phyloP scores from a whole-genome alignment of 2,888 invertebrate species.

The Dryadula phaetusa region DNA sequence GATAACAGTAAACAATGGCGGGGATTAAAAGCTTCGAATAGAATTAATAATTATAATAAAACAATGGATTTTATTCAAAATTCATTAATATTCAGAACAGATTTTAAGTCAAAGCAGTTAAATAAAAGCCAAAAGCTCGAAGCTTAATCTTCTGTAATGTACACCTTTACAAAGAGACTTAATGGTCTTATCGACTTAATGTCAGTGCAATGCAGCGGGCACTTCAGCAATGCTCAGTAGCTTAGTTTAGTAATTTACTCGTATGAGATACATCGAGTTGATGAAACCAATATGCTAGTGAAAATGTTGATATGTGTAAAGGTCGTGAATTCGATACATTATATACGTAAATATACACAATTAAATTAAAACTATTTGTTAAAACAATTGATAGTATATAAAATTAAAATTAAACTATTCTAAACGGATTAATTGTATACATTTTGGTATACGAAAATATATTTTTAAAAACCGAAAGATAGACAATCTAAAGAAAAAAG shows the following conservation, averaged over 20 bases:
- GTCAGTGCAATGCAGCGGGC: slow-evolving; percentile 11
- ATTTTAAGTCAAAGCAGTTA: slow-evolving; percentile 7
- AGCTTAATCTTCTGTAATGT: slow-evolving; percentile 14
- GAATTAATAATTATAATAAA: neutral
- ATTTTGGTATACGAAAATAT: too few relatives aligned
- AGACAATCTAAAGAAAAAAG: too few relatives aligned
- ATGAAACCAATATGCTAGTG: neutral
- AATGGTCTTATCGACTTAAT: slow-evolving; percentile 26
- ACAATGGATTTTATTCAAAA: neutral
- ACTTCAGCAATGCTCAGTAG: slow-evolving; percentile 9
- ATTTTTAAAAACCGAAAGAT: too few relatives aligned
- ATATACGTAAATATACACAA: neutral
- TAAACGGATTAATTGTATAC: too few relatives aligned
- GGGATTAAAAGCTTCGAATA: neutral
- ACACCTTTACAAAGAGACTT: slow-evolving; percentile 21
- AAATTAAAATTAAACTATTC: too few relatives aligned
- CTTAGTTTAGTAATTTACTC: slow-evolving; percentile 7
- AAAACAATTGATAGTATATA: too few relatives aligned
- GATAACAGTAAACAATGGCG: neutral
- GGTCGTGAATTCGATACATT: neutral
- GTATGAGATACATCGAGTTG: neutral
- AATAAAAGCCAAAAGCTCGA: slow-evolving; percentile 12
- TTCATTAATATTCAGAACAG: neutral
- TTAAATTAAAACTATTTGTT: too few relatives aligned
- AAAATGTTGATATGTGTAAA: neutral